Percentiles rank a stretch among this genome's conserved stretches.
Evolutionary conservation across 2,797 vertebrate species (phyloP).

Genomic region (Margarornis squamiger): DNA sequence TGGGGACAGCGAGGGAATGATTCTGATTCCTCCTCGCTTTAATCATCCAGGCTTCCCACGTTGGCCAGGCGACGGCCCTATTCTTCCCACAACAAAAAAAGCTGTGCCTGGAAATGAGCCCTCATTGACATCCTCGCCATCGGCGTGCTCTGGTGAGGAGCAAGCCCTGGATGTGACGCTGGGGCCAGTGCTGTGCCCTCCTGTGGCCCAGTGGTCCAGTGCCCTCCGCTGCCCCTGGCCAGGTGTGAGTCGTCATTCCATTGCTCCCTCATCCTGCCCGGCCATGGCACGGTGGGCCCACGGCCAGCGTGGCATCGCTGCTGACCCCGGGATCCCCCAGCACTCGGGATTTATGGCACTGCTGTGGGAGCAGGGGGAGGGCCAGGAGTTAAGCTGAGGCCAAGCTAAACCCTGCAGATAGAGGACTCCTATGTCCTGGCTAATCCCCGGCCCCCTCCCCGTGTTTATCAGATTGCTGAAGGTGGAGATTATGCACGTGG

Average conservation of each 20-base stretch:
- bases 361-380: constrained; percentile 10
- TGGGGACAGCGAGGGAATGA: neutral
- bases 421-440: constrained; percentile 35
- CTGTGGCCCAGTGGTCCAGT: no score
- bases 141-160: accelerated
- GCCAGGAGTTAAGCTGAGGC: neutral
- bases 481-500: constrained; percentile 72
- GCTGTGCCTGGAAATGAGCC: neutral
- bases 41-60: neutral
- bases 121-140: neutral
- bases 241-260: neutral
- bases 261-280: neutral
- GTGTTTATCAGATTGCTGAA: constrained; percentile 71
- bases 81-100: neutral
- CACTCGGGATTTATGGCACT: constrained; percentile 45
- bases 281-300: neutral
- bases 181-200: neutral
- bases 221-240: neutral
- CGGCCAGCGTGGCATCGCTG: neutral
- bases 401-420: constrained; percentile 44
- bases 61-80: neutral
- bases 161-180: accelerated
- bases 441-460: constrained; percentile 66
- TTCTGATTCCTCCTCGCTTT: neutral
- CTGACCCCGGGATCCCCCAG: constrained; percentile 56